These are phyloP conservation scores for Acleris laterana DNA, from an alignment of 2,888 invertebrate genomes.

Conservation along the genomic window DNA sequence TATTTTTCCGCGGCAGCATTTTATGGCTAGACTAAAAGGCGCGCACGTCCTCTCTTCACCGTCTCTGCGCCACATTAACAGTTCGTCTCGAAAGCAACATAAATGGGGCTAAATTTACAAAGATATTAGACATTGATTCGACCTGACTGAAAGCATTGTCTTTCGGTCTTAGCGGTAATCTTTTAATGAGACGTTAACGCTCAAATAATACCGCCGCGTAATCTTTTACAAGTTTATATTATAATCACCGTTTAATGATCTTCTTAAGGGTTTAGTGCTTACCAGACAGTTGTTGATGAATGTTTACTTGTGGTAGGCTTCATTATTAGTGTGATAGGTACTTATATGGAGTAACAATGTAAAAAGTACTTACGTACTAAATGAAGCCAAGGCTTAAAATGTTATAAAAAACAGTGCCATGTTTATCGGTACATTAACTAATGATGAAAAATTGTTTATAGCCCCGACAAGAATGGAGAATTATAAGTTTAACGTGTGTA, in stretches of 20 bases:
- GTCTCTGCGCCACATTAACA: constrained; percentile 50
- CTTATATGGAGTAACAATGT: too few relatives aligned
- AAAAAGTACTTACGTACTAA: background rate
- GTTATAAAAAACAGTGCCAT: too few relatives aligned
- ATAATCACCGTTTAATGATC: constrained; percentile 2
- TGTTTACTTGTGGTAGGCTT: background rate
- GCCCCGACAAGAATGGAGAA: too few relatives aligned
- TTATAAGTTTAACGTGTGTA: too few relatives aligned
- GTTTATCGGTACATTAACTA: too few relatives aligned
- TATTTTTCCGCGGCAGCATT: constrained; percentile 27
- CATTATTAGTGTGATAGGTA: background rate
- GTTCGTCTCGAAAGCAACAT: constrained; percentile 35
- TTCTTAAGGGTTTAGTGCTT: background rate
- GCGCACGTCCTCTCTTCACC: constrained; percentile 52
- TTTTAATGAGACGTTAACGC: constrained; percentile 10
- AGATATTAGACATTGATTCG: constrained; percentile 21
- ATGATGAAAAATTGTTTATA: too few relatives aligned
- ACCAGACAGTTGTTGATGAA: background rate
- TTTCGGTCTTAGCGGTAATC: constrained; percentile 18
- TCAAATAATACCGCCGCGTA: background rate
- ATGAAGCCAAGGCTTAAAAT: background rate
- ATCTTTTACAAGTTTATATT: constrained; percentile 13
- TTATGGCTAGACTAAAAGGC: constrained; percentile 18
- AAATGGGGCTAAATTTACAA: constrained; percentile 24
- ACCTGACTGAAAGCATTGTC: constrained; percentile 29